Conservation (phyloP, 1,140 invertebrate genomes). For the Apocrypta bakeri region DNA sequence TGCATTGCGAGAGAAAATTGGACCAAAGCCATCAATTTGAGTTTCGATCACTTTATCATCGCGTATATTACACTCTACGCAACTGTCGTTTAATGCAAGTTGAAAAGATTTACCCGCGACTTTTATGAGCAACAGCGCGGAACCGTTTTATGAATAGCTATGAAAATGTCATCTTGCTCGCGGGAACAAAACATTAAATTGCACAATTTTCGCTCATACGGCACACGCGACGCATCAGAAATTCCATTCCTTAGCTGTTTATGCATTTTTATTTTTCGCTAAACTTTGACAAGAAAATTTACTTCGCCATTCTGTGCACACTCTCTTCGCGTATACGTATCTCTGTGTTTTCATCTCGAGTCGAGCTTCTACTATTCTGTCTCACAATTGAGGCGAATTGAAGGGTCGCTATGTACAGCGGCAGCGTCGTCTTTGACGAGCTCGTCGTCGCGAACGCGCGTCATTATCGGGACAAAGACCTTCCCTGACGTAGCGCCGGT, state of each 20-base stretch:
- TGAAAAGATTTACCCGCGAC: too few species aligned
- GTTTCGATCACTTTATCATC: too few species aligned
- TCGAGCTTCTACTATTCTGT: background rate
- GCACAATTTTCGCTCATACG: background rate
- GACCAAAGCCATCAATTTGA: too few species aligned
- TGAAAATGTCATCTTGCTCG: background rate
- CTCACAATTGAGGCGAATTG: constrained; percentile 44
- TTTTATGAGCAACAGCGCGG: too few species aligned
- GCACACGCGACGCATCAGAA: background rate
- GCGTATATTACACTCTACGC: too few species aligned
- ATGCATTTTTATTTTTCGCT: background rate
- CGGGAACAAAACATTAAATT: background rate
- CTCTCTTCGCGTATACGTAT: background rate
- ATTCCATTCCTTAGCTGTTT: background rate
- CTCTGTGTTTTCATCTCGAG: background rate
- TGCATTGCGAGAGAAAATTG: background rate
- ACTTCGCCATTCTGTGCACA: too few species aligned
- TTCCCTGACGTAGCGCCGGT: background rate
- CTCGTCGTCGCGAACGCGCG: background rate
- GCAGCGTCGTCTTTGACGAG: background rate
- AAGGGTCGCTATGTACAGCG: background rate
- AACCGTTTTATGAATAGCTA: background rate
- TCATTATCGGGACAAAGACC: constrained; percentile 45
- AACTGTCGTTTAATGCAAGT: too few species aligned
- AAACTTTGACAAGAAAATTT: background rate